phyloP scores from a whole-genome alignment of 2,888 invertebrate genomes.

The Dryomyza anilis region DNA sequence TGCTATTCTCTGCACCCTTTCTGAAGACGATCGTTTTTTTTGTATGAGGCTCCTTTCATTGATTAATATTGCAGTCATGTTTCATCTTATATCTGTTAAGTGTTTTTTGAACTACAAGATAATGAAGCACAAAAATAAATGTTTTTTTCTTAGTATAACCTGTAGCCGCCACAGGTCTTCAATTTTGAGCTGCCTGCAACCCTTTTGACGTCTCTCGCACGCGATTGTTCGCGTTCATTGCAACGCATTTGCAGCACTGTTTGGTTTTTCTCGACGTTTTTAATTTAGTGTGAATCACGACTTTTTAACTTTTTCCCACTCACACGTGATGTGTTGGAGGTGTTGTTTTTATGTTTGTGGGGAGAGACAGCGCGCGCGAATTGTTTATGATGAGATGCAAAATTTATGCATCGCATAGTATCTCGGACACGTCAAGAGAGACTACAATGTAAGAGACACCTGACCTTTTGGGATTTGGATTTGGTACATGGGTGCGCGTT shows the following conservation, averaged over 20 bases:
- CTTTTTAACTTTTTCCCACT: neutral
- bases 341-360: neutral
- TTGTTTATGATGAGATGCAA: conserved; percentile 5
- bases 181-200: no score
- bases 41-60: no score
- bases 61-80: no score
- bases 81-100: no score
- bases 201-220: neutral
- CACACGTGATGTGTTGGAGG: neutral
- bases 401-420: neutral
- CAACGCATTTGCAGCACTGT: neutral
- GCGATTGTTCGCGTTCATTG: neutral
- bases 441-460: conserved; percentile 2
- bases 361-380: neutral
- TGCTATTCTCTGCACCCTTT: no score
- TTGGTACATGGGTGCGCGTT: neutral
- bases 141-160: no score
- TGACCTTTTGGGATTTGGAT: conserved; percentile 10
- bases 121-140: no score
- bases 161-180: no score
- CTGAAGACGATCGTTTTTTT: no score
- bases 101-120: no score
- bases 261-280: neutral
- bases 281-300: neutral
- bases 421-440: neutral